These are phyloP conservation scores for Parazoanthus swiftii DNA, from an alignment of 92 coral and sea anemone species.

Conservation along the genomic window DNA sequence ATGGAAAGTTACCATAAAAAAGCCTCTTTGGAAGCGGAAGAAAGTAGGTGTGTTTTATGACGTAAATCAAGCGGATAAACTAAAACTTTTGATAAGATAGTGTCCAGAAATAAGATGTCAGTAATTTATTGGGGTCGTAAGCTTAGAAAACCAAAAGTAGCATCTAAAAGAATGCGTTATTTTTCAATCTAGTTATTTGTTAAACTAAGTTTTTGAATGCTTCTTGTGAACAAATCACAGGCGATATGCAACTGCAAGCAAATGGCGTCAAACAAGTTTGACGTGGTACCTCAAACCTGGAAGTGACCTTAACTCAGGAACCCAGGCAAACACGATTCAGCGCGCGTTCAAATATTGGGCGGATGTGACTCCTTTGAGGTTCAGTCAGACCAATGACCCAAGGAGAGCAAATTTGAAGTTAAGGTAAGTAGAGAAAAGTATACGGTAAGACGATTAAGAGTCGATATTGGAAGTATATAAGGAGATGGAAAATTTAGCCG, in stretches of 20 bases:
- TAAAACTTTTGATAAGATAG: not conserved
- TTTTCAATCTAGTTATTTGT: too few relatives aligned
- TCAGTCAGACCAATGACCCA: conserved; percentile 17
- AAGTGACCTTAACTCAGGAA: conserved; percentile 18
- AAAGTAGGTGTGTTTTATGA: not conserved
- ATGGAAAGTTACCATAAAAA: too few relatives aligned
- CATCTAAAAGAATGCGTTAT: too few relatives aligned
- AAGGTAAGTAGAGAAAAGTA: conserved; percentile 16
- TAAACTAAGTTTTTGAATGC: too few relatives aligned
- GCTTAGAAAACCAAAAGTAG: not conserved
- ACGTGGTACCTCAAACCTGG: conserved; percentile 57
- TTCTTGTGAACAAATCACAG: not conserved
- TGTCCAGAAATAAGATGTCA: not conserved
- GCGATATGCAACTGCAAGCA: conserved; percentile 43
- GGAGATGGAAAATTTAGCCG: too few relatives aligned
- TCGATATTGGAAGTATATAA: not conserved
- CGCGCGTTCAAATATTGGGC: conserved; percentile 56
- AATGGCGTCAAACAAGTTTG: conserved; percentile 49
- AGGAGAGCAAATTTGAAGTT: conserved; percentile 49
- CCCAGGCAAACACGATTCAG: conserved; percentile 44
- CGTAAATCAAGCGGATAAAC: not conserved
- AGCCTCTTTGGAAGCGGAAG: too few relatives aligned
- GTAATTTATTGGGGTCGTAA: too few relatives aligned
- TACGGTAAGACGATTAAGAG: too few relatives aligned
- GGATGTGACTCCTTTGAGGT: conserved; percentile 43